Evolutionary conservation across 2,888 invertebrate genomes (phyloP), one percentile per base, ranked within the genome.

Genomic region (Rhagophthalmus giganteus): DNA sequence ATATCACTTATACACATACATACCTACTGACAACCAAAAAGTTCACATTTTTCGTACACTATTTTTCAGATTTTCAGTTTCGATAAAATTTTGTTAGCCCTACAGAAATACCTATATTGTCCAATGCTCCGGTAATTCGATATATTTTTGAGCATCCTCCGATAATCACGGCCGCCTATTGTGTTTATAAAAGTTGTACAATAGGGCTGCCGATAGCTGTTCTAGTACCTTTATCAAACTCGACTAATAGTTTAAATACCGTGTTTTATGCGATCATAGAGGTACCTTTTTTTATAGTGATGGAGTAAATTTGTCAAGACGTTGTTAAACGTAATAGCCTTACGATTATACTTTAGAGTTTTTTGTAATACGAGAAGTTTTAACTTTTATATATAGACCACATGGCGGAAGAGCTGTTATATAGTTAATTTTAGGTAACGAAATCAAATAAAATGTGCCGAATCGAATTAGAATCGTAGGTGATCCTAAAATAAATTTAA

Each of bases 181-280:
- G 59, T 61, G 57, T 49, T 58, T 58, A 54, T 56, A 58, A 55
- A 52, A 44, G 53, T n/a, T n/a, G n/a, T 54, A 61, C 61, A 59
- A 61, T 56, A 49, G 56, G 45, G 52, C 58, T 59, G 58, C 56
- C 58, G 60, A 58, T 60, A 55, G 54, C 48, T 57, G 54, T 54
- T 50, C 40, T 35, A 46, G 48, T 44, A 46, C 53, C 49, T 56
- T 52, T 48, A 56, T 59, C 48, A 51, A 48, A 38, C 41, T 40
- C 42, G 33, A 53, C 56, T 61, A 61, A 61, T 61, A 60, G 61
- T 58, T 61, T 61, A 61, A 61, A 58, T 58, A 58, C 55, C 61
- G 58, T 58, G 59, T 55, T 58, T 57, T 60, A 60, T 58, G 50
- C 48, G 55, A 58, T 60, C 57, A 57, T 55, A 48, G 53, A 51